Percentiles rank a stretch among this genome's conserved stretches.
phyloP scores from a whole-genome alignment of 2,113 vertebrate species.

The Tupaia chinensis region DNA sequence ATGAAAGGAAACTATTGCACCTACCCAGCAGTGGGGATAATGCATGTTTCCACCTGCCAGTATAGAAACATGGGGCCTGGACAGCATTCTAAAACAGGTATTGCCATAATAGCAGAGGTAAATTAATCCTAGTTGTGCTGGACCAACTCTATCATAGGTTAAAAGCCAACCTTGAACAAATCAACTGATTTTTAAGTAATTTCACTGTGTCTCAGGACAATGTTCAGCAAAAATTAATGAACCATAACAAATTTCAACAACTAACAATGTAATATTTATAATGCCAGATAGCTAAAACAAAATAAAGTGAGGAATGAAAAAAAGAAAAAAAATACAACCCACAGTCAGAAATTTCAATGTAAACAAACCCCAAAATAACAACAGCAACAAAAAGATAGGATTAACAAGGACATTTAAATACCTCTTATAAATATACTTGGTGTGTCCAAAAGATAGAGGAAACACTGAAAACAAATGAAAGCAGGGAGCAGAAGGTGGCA shows the following conservation, averaged over 20 bases:
- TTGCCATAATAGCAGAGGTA: not conserved
- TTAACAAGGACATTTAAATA: not conserved
- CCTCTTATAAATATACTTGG: not conserved
- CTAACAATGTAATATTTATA: not conserved
- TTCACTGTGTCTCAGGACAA: not conserved
- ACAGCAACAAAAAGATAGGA: not conserved
- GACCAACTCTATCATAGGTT: not conserved
- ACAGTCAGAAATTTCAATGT: not conserved
- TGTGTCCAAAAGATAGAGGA: not conserved
- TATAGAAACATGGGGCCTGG: not conserved
- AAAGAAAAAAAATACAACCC: not conserved
- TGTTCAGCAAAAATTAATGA: not conserved
- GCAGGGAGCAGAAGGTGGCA: no score
- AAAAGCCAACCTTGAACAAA: not conserved
- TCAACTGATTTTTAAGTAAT: not conserved
- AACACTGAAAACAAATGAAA: not conserved
- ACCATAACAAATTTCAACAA: not conserved
- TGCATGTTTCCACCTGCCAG: not conserved
- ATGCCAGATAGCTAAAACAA: not conserved
- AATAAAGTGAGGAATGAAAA: not conserved
- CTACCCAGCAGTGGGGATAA: not conserved
- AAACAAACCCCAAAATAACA: not conserved
- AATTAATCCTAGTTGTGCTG: not conserved
- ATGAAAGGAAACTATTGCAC: not conserved
- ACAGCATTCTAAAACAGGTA: not conserved